A percentile compares a stretch with the other conserved stretches of the same genome.
Evolutionary conservation across 2,797 vertebrate species (phyloP).

Genomic region (Potorous gilbertii): DNA sequence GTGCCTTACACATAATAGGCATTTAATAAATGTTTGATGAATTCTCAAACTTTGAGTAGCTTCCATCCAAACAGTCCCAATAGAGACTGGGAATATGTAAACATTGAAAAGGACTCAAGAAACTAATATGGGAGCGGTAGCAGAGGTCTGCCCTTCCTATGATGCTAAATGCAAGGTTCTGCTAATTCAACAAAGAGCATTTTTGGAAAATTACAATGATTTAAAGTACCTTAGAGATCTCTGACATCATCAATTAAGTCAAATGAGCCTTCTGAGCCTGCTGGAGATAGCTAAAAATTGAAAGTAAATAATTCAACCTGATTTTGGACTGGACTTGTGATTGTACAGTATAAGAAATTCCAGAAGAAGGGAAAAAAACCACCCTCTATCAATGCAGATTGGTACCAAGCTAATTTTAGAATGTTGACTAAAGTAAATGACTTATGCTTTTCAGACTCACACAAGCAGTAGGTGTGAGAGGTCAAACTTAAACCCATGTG

Average conservation of each 20-base stretch:
- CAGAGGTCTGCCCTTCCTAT: not conserved
- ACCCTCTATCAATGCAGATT: not conserved
- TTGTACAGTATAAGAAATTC: not conserved
- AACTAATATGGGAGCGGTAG: not conserved
- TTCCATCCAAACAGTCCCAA: not conserved
- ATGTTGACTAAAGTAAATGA: not conserved
- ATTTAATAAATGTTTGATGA: not conserved
- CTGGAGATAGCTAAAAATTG: not conserved
- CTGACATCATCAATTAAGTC: not conserved
- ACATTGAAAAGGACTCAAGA: not conserved
- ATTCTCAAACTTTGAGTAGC: not conserved
- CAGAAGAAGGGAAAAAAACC: not conserved
- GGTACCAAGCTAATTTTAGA: not conserved
- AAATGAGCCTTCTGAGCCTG: not conserved
- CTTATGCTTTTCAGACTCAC: not conserved
- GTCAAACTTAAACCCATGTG: not conserved
- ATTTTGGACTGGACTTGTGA: not conserved
- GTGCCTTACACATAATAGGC: not conserved
- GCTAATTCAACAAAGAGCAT: not conserved
- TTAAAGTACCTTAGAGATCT: not conserved
- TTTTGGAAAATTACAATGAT: not conserved
- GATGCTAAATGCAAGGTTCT: not conserved
- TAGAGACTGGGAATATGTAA: not conserved
- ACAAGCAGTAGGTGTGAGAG: not conserved
- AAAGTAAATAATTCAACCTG: not conserved